Percentiles rank a stretch among this genome's conserved stretches.
These are phyloP conservation scores for Esox masquinongy DNA, from an alignment of 2,797 vertebrate genomes.

Conservation along the genomic window DNA sequence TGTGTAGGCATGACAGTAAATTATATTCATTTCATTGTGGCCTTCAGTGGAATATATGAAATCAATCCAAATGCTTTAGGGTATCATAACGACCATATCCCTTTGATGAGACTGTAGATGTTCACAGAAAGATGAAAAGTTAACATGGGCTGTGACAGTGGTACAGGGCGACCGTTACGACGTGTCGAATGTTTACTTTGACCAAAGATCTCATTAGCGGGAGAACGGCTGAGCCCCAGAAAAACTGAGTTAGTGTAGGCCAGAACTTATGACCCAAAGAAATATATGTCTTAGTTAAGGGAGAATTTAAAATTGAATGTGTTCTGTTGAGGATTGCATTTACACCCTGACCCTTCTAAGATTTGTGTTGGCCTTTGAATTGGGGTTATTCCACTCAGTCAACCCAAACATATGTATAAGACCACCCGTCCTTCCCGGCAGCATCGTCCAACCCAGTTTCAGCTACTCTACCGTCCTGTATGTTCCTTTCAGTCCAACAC, in stretches of 20 bases:
- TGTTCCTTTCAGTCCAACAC: no score
- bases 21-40: slow-evolving; percentile 4
- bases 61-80: neutral
- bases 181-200: slow-evolving; percentile 4
- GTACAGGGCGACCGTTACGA: neutral
- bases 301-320: slow-evolving; percentile 21
- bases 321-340: slow-evolving; percentile 42
- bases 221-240: neutral
- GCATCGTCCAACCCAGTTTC: no score
- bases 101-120: slow-evolving; percentile 29
- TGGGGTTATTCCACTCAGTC: slow-evolving; percentile 51
- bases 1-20: slow-evolving; percentile 10
- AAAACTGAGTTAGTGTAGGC: neutral
- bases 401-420: slow-evolving; percentile 55
- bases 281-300: slow-evolving; percentile 27
- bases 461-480: no score
- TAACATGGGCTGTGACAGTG: neutral
- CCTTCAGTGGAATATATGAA: neutral
- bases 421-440: slow-evolving; percentile 7
- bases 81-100: neutral
- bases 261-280: neutral
- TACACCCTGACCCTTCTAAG: slow-evolving; percentile 51
- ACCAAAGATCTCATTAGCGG: neutral
- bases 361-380: slow-evolving; percentile 50
- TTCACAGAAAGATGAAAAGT: slow-evolving; percentile 7